Conservation (phyloP, 2,888 invertebrate species). For the Apomyelois bistriatella region DNA sequence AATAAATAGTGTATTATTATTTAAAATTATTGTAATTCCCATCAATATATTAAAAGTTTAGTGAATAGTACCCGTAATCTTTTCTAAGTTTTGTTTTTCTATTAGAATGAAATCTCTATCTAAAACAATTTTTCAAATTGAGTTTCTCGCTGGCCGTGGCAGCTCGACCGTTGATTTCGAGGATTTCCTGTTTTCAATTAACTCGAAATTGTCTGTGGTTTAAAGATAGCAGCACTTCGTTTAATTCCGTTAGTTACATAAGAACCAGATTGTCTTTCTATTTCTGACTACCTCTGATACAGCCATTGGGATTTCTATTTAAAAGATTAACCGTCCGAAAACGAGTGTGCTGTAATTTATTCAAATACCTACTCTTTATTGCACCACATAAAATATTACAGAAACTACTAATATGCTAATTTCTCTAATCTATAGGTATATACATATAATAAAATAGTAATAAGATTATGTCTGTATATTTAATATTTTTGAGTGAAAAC, state of each 20-base stretch:
- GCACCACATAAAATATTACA: too few species aligned
- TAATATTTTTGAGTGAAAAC: too few species aligned
- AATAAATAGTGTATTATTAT: too few species aligned
- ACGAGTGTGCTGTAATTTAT: too few species aligned
- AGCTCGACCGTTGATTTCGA: conserved; percentile 22
- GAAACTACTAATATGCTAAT: too few species aligned
- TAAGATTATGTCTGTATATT: too few species aligned
- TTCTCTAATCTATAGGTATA: too few species aligned
- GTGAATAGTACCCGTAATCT: too few species aligned
- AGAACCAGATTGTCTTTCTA: conserved; percentile 2
- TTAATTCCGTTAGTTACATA: conserved; percentile 21
- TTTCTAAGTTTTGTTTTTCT: not conserved
- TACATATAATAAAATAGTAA: too few species aligned
- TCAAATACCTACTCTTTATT: too few species aligned
- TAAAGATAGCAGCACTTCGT: conserved; percentile 29
- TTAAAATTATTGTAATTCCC: too few species aligned
- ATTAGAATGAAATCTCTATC: not conserved
- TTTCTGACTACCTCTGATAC: not conserved
- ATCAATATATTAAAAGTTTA: too few species aligned
- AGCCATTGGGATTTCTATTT: not conserved
- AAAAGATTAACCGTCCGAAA: not conserved
- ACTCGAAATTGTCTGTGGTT: conserved; percentile 31
- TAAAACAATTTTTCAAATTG: conserved; percentile 2
- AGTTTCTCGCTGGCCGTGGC: not conserved
- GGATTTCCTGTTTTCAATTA: conserved; percentile 44